phyloP scores from a whole-genome alignment of 2,888 invertebrate species.

The Sesia bembeciformis region DNA sequence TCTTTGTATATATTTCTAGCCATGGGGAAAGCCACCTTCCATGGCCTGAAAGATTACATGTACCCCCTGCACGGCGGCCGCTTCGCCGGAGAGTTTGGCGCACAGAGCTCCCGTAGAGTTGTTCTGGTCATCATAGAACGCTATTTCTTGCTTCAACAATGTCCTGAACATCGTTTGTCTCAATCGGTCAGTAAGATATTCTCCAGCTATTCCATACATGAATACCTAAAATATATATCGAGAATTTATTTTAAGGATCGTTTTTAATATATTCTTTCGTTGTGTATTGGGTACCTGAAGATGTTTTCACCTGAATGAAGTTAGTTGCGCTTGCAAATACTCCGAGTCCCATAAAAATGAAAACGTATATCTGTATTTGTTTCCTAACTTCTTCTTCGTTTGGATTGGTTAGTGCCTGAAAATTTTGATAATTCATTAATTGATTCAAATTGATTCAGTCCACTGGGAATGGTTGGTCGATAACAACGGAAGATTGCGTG shows the following conservation, averaged over 20 bases:
- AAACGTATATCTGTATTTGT: slow-evolving; percentile 75
- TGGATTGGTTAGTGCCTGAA: slow-evolving; percentile 61
- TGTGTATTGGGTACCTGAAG: not conserved
- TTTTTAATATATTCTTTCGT: not conserved
- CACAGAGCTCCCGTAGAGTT: slow-evolving; percentile 85
- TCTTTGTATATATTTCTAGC: too few species aligned
- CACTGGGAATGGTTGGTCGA: too few species aligned
- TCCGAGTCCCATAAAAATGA: slow-evolving; percentile 81
- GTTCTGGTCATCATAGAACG: slow-evolving; percentile 81
- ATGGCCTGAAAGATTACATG: slow-evolving; percentile 12
- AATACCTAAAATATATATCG: slow-evolving; percentile 42
- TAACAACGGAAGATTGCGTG: too few species aligned
- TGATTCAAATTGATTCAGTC: too few species aligned
- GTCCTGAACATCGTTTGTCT: slow-evolving; percentile 78
- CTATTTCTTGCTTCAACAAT: slow-evolving; percentile 82
- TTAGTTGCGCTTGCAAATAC: slow-evolving; percentile 77
- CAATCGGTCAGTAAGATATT: slow-evolving; percentile 83
- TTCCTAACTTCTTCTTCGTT: slow-evolving; percentile 66
- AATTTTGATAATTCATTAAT: not conserved
- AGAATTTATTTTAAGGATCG: not conserved
- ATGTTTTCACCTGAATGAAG: slow-evolving; percentile 76
- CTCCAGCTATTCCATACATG: slow-evolving; percentile 86
- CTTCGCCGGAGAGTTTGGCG: slow-evolving; percentile 83
- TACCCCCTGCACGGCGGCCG: slow-evolving; percentile 86
- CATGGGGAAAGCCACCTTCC: too few species aligned